phyloP scores from a whole-genome alignment of 2,113 vertebrate species.

The Phrynosoma platyrhinos region DNA sequence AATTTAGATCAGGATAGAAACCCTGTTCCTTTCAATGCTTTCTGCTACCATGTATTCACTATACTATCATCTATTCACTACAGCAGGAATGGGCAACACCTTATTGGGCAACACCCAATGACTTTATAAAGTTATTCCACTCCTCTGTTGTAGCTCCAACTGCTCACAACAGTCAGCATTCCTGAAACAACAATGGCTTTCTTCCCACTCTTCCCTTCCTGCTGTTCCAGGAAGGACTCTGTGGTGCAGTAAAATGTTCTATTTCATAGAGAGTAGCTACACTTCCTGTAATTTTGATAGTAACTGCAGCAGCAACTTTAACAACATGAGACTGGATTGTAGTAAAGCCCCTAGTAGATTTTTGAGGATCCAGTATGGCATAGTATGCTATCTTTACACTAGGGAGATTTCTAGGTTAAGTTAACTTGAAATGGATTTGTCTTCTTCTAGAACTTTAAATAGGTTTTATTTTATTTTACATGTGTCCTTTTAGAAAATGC shows the following conservation, averaged over 20 bases:
- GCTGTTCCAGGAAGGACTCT: too few relatives aligned
- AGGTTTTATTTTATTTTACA: conserved; percentile 23
- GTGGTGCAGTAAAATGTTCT: too few relatives aligned
- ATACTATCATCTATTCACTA: not conserved
- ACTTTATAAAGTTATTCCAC: too few relatives aligned
- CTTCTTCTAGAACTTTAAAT: not conserved
- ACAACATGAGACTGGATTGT: not conserved
- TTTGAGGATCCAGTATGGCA: too few relatives aligned
- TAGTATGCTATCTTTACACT: too few relatives aligned
- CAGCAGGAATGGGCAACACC: too few relatives aligned
- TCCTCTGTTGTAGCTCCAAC: too few relatives aligned
- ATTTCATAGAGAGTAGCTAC: not conserved
- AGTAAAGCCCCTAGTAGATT: not conserved
- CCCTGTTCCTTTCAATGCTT: not conserved
- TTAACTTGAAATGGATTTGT: not conserved
- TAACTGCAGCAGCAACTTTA: not conserved
- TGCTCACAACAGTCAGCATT: too few relatives aligned
- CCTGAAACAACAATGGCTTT: too few relatives aligned
- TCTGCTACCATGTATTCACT: not conserved
- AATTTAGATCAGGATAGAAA: not conserved
- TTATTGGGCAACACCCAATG: too few relatives aligned
- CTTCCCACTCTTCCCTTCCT: too few relatives aligned
- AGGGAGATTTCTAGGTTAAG: not conserved
- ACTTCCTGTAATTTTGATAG: not conserved
- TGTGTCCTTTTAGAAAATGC: conserved; percentile 80